Evolutionary conservation across 1,140 invertebrate genomes (phyloP).

Genomic region (Drosophila mojavensis): DNA sequence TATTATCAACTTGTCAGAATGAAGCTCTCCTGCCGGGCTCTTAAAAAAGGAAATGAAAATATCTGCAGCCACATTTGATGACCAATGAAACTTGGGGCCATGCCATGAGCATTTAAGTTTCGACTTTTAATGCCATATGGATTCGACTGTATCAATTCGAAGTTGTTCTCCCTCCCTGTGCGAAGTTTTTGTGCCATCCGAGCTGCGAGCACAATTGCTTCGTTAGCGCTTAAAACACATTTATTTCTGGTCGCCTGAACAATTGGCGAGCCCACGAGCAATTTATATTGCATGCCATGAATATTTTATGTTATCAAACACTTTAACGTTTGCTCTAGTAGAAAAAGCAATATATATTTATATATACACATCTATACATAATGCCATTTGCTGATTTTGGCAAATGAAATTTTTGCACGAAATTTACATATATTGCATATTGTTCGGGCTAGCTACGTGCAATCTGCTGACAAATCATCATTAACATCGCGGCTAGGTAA

Average conservation of each 20-base stretch:
- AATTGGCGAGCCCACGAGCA: conserved; percentile 15
- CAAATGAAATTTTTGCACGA: conserved; percentile 66
- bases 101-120: conserved; percentile 1
- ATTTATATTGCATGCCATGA: conserved; percentile 61
- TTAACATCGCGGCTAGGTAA: conserved; percentile 60
- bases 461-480: conserved; percentile 70
- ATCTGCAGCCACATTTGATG: not conserved
- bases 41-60: not conserved
- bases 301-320: conserved; percentile 63
- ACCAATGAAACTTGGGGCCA: conserved; percentile 1
- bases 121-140: not conserved
- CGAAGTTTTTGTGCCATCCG: not conserved
- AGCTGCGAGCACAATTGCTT: conserved; percentile 53
- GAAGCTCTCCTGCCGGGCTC: not conserved
- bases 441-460: conserved; percentile 49
- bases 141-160: not conserved
- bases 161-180: not conserved
- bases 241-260: conserved; percentile 32
- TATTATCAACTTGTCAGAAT: not conserved
- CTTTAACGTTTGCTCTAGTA: conserved; percentile 47
- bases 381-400: conserved; percentile 58
- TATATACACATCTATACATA: conserved; percentile 34
- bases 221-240: conserved; percentile 63
- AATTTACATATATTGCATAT: conserved; percentile 72
- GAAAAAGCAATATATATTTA: conserved; percentile 13